Evolutionary conservation across 2,888 invertebrate species (phyloP).

Genomic region (Melinaea marsaeus): DNA sequence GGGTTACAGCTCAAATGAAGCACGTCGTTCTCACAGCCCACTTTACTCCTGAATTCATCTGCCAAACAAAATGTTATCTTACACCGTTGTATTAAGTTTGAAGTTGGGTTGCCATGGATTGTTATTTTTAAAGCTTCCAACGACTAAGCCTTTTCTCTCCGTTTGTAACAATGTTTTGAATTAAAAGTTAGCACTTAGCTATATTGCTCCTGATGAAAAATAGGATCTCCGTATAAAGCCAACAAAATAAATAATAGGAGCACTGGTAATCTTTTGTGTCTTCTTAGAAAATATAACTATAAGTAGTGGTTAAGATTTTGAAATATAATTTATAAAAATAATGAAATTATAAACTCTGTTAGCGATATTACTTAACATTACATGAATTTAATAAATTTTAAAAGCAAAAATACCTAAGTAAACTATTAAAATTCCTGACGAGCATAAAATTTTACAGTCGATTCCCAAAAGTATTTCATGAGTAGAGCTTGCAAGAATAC

Average conservation of each 20-base stretch:
- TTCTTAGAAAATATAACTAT: no score
- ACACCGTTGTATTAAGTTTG: constrained; percentile 9
- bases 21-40: constrained; percentile 94
- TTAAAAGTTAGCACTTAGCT: constrained; percentile 26
- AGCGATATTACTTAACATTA: no score
- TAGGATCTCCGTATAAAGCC: neutral
- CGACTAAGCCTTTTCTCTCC: constrained; percentile 24
- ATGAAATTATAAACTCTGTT: no score
- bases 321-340: no score
- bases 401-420: no score
- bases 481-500: constrained; percentile 18
- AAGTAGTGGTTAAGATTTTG: no score
- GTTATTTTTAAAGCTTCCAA: constrained; percentile 26
- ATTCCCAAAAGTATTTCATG: constrained; percentile 24
- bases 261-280: no score
- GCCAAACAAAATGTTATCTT: constrained; percentile 40
- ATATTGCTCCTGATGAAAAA: constrained; percentile 21
- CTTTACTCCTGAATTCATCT: constrained; percentile 96
- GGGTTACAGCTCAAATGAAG: constrained; percentile 92
- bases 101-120: constrained; percentile 10
- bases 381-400: no score
- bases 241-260: neutral
- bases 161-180: constrained; percentile 25
- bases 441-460: constrained; percentile 25
- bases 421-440: neutral